These are phyloP conservation scores for Ammodramus savannarum DNA, from an alignment of 2,113 vertebrate genomes.

Conservation along the genomic window DNA sequence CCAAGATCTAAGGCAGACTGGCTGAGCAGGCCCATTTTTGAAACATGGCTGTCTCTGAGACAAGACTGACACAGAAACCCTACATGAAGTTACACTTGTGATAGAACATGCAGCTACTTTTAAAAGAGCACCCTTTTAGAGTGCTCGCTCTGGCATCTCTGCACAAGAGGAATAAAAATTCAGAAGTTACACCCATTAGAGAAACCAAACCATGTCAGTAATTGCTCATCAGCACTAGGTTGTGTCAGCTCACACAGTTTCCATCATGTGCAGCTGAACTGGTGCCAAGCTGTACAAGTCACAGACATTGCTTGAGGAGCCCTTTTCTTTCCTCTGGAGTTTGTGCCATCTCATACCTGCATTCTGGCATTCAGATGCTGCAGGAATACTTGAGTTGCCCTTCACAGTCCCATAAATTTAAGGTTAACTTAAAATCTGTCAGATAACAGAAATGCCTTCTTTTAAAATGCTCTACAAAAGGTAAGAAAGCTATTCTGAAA, in stretches of 20 bases:
- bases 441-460: not conserved
- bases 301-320: not conserved
- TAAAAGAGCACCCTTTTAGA: not conserved
- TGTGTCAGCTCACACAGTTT: not conserved
- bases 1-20: not conserved
- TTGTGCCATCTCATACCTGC: not conserved
- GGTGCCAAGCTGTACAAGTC: accelerated
- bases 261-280: not conserved
- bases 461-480: not conserved
- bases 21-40: not conserved
- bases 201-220: not conserved
- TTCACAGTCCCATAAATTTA: not conserved
- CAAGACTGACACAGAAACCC: not conserved
- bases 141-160: not conserved
- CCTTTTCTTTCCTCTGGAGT: not conserved
- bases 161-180: not conserved
- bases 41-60: not conserved
- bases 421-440: not conserved
- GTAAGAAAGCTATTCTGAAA: not conserved
- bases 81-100: not conserved
- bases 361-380: not conserved
- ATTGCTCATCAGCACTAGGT: not conserved
- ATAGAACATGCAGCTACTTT: not conserved
- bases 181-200: not conserved
- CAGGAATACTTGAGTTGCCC: not conserved